Conservation (phyloP, 2,113 vertebrate species). For the Alligator mississippiensis region DNA sequence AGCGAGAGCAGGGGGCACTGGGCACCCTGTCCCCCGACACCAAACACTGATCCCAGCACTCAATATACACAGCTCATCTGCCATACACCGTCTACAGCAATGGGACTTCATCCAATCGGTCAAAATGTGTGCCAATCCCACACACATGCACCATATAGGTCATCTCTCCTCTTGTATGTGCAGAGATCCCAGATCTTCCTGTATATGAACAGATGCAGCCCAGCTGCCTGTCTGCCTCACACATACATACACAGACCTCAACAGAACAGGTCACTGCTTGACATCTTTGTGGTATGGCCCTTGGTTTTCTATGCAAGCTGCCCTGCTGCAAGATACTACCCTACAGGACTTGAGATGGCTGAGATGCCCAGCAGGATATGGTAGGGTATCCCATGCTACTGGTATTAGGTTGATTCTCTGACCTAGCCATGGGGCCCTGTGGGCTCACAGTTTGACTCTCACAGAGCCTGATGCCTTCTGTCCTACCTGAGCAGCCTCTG, state of each 20-base stretch:
- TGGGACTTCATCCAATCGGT: neutral
- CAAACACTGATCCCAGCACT: neutral
- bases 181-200: too few relatives aligned
- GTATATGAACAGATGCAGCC: too few relatives aligned
- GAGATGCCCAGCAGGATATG: neutral
- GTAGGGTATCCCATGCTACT: neutral
- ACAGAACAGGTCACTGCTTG: too few relatives aligned
- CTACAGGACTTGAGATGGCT: too few relatives aligned
- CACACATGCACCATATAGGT: neutral
- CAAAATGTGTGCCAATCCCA: neutral
- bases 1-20: rapidly evolving
- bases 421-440: neutral
- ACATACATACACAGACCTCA: too few relatives aligned
- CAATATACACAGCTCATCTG: neutral
- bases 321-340: too few relatives aligned
- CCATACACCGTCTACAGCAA: neutral
- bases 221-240: too few relatives aligned
- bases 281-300: too few relatives aligned
- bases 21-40: neutral
- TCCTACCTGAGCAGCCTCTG: neutral
- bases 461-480: neutral
- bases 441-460: neutral
- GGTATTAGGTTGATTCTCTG: neutral
- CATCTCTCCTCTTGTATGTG: too few relatives aligned
- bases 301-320: too few relatives aligned